A percentile compares a stretch with the other conserved stretches of the same genome.
phyloP scores from a whole-genome alignment of 2,797 vertebrate species.

The Protonibea diacanthus region DNA sequence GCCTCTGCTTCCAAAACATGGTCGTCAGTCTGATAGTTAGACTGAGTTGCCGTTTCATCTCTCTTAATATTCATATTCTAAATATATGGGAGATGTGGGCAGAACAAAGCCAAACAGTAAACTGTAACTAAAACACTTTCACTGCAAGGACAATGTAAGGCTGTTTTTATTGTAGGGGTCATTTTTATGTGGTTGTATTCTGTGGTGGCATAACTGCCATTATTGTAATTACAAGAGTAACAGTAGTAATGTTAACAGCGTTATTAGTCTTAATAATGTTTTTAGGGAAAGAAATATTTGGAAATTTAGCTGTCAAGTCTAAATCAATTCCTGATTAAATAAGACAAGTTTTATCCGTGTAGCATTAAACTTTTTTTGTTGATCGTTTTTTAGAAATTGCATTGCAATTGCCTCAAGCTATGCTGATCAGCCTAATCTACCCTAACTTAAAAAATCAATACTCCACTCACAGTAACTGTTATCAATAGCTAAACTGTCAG shows the following conservation, averaged over 20 bases:
- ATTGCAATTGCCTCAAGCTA: not conserved
- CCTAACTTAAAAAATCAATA: not conserved
- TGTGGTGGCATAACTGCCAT: not conserved
- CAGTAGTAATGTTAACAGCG: not conserved
- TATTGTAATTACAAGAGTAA: not conserved
- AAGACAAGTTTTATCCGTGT: not conserved
- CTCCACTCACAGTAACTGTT: not conserved
- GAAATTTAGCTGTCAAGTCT: not conserved
- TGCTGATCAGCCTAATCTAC: not conserved
- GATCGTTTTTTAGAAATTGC: not conserved
- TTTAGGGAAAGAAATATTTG: too few relatives aligned
- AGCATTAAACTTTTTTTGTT: not conserved
- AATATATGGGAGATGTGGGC: not conserved
- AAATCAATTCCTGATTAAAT: not conserved
- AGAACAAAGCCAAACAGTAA: too few relatives aligned
- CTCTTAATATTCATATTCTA: conserved; percentile 1
- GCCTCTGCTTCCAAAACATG: conserved; percentile 2
- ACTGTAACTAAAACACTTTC: conserved; percentile 5
- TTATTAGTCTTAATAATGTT: not conserved
- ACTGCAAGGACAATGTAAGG: not conserved
- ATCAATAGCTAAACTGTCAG: not conserved
- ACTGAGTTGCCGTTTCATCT: too few relatives aligned
- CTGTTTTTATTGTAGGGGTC: not conserved
- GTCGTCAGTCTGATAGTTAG: not conserved
- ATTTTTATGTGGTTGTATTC: conserved; percentile 7